Conservation (phyloP, 1,140 invertebrate genomes). For the Lerema accius region DNA sequence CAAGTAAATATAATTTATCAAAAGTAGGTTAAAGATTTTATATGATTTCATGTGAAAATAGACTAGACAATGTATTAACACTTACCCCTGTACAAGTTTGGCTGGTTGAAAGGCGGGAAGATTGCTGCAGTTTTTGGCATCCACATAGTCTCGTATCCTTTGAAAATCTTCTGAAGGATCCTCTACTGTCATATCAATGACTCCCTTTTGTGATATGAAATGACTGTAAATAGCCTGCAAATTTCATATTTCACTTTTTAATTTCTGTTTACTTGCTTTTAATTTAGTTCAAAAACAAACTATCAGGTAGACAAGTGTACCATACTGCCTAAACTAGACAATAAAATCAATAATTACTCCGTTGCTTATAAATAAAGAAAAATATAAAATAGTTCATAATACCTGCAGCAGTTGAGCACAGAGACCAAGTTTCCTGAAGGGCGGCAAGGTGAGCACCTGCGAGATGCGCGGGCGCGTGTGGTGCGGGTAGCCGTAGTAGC, state of each 20-base stretch:
- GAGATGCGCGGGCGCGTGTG: slow-evolving; percentile 94
- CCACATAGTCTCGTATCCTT: slow-evolving; percentile 94
- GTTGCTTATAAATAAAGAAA: too few species aligned
- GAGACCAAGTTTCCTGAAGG: slow-evolving; percentile 93
- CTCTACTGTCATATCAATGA: slow-evolving; percentile 96
- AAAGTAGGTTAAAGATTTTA: too few species aligned
- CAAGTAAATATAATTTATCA: too few species aligned
- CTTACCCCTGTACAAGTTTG: slow-evolving; percentile 86
- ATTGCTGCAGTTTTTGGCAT: slow-evolving; percentile 88
- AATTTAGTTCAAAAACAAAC: too few species aligned
- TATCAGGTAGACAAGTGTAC: too few species aligned
- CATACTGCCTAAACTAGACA: too few species aligned
- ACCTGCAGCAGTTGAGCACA: slow-evolving; percentile 87
- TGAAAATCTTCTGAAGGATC: slow-evolving; percentile 96
- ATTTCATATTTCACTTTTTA: slow-evolving; percentile 11
- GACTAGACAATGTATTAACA: too few species aligned
- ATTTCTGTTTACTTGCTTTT: background rate
- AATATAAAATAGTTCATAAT: too few species aligned
- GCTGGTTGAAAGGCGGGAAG: slow-evolving; percentile 87
- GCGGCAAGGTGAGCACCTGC: slow-evolving; percentile 95
- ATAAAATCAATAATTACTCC: too few species aligned
- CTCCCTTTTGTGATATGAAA: slow-evolving; percentile 86
- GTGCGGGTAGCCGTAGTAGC: slow-evolving; percentile 96
- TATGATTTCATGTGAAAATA: too few species aligned
- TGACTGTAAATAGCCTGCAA: slow-evolving; percentile 91